phyloP scores from a whole-genome alignment of 2,113 vertebrate species.

The Prietella phreatophila region DNA sequence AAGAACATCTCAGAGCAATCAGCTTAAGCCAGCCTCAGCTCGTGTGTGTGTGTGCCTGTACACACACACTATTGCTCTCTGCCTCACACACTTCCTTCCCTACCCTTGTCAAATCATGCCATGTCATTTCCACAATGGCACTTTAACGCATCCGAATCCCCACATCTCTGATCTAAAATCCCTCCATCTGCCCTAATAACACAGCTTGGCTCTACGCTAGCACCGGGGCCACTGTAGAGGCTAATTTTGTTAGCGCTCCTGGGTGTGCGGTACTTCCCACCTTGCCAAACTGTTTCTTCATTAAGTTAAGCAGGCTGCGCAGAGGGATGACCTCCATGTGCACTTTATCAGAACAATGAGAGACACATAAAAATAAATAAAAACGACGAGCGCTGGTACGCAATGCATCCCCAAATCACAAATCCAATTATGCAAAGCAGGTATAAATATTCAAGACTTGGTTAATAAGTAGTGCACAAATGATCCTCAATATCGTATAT shows the following conservation, averaged over 20 bases:
- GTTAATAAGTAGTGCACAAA: slow-evolving; percentile 59
- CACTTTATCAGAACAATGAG: slow-evolving; percentile 51
- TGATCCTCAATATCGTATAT: no score
- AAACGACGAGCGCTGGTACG: slow-evolving; percentile 19
- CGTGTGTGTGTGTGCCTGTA: slow-evolving; percentile 16
- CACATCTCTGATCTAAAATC: slow-evolving; percentile 10
- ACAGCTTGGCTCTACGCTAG: slow-evolving; percentile 19
- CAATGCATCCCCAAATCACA: slow-evolving; percentile 48
- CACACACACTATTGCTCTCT: background rate
- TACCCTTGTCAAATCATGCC: background rate
- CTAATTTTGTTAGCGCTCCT: slow-evolving; percentile 43
- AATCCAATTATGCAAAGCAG: slow-evolving; percentile 58
- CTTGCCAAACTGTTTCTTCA: slow-evolving; percentile 52
- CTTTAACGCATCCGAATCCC: background rate
- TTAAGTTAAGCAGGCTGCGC: slow-evolving; percentile 55
- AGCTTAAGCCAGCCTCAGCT: slow-evolving; percentile 12
- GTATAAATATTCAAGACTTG: slow-evolving; percentile 56
- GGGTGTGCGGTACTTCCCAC: slow-evolving; percentile 20
- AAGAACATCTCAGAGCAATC: slow-evolving; percentile 26
- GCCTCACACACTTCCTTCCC: background rate
- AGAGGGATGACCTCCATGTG: slow-evolving; percentile 68
- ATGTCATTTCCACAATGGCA: slow-evolving; percentile 11
- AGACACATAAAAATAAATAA: background rate
- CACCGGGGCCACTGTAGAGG: slow-evolving; percentile 36
- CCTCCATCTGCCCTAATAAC: slow-evolving; percentile 30